Base-by-base conservation (phyloP, 1,140 invertebrate genomes). In the Mamestra configurata region DNA sequence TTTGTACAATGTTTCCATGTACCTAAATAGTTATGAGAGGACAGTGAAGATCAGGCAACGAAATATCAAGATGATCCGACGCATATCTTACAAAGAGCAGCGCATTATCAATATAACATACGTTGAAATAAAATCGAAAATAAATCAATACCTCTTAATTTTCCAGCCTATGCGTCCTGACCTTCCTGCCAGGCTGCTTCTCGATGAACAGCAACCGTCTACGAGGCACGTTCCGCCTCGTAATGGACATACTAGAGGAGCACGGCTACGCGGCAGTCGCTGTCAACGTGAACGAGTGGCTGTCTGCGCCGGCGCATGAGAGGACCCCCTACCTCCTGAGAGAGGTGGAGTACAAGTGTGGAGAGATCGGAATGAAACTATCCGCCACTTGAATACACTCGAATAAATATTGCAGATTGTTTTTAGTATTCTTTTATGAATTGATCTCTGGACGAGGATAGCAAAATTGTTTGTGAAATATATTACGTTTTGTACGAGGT, bases 121-220 rank as follows among this genome's bases (percentile, higher is more conserved):
- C n/a, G n/a, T n/a, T n/a, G n/a, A n/a, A n/a, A n/a, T n/a, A n/a
- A n/a, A n/a, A n/a, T n/a, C n/a, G n/a, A 43, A 43, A 43, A 13
- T 13, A 43, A 7, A 35, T 35, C 0, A 59, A 22, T 20, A 46
- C 59, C 77, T 61, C 8, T 11, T 40, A 43, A 68, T 31, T 83
- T 89, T 84, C n/a, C 87, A 94, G 92, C 5, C 81, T 93, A 13
- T 93, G 93, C 84, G 79, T 94, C 46, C 83, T 93, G 77, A 91
- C 87, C 77, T 94, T 93, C 86, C 93, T 88, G 75, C 89, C 90
- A 57, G 91, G 93, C 49, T 94, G 93, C 53, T 94, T 89, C 79
- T 94, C 93, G 15, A 88, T 94, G 92, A 94, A 94, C 81, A 94
- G 92, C 83, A 93, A 92, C 66, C 88, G 93, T 6, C 82, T 94